Conservation (phyloP, 2,888 invertebrate species). For the Eilema caniola region DNA sequence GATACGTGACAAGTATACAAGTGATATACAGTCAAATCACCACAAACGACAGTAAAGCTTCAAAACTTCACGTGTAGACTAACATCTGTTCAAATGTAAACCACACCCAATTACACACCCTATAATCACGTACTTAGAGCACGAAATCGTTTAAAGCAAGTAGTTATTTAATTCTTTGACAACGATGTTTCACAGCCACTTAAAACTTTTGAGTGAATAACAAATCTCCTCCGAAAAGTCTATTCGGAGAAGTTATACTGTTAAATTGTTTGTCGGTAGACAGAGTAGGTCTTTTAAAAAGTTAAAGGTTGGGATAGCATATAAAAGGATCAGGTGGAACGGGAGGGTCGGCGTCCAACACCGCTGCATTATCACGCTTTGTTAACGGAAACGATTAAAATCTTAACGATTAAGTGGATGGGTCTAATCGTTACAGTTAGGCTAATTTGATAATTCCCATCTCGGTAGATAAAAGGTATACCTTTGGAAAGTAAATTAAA, state of each 20-base stretch:
- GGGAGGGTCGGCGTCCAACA: conserved; percentile 4
- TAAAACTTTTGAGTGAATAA: conserved; percentile 86
- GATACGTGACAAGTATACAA: conserved; percentile 52
- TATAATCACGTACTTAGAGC: conserved; percentile 58
- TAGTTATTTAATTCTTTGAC: conserved; percentile 80
- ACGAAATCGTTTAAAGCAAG: conserved; percentile 50
- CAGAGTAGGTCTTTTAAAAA: conserved; percentile 76
- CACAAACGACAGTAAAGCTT: conserved; percentile 71
- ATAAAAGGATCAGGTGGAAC: conserved; percentile 66
- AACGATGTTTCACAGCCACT: conserved; percentile 85
- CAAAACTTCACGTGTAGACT: conserved; percentile 70
- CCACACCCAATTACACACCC: conserved; percentile 63
- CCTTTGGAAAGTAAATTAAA: conserved; percentile 14
- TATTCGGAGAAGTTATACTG: conserved; percentile 80
- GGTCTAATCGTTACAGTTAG: conserved; percentile 28
- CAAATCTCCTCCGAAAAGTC: conserved; percentile 84
- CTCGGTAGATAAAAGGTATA: conserved; percentile 13
- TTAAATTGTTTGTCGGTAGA: conserved; percentile 82
- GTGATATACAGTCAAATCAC: conserved; percentile 69
- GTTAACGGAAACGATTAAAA: conserved; percentile 45
- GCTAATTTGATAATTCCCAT: conserved; percentile 27
- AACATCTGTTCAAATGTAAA: conserved; percentile 65
- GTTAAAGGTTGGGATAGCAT: conserved; percentile 73
- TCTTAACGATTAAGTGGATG: conserved; percentile 32
- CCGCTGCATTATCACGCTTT: conserved; percentile 34